Evolutionary conservation across 2,113 vertebrate species (phyloP), one percentile per base, ranked within the genome.

Genomic region (Cololabis saira): DNA sequence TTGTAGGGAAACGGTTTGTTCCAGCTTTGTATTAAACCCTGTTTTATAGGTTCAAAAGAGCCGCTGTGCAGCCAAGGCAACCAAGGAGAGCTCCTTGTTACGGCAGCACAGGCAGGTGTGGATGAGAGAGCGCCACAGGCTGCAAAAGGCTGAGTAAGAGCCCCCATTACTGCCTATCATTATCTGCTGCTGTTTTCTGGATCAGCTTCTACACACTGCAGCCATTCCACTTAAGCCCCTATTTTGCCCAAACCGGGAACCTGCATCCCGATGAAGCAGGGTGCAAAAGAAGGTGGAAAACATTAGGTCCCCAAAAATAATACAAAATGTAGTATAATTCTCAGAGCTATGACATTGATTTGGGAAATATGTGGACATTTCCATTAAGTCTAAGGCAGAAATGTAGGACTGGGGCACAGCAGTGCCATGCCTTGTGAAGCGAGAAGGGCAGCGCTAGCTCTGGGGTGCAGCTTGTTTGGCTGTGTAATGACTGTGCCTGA

Each of bases 81-180:
- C 87, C 69, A 98, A 93, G 89, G 94, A 96, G 52, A 94, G 91
- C 85, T 92, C 78, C 68, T 77, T 96, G 43, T 80, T 96, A 76
- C 95, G 94, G 65, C 96, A 95, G 64, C 97, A 98, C 73, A 91
- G 68, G 24, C 94, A 93, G 80, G 93, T 96, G 76, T 99, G 97
- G 96, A 94, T 92, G 94, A 85, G 87, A 57, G 96, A 96, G 69
- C 85, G 93, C 41, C 86, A 87, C 44, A 91, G 90, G 55, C 91
- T 97, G 52, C 87, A 53, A 42, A 90, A 91, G 81, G 88, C 82
- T 78, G 93, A 95, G 97, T 99, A 93, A 94, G 92, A 61, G 71
- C 62, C 58, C 53, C 74, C 67, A 76, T 82, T 89, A 82, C 85
- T 78, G 76, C 74, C 55, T 80, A 67, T 83, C 84, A 80, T 90